phyloP scores from a whole-genome alignment of 2,888 invertebrate species.

The Sinhomidia bicolor region DNA sequence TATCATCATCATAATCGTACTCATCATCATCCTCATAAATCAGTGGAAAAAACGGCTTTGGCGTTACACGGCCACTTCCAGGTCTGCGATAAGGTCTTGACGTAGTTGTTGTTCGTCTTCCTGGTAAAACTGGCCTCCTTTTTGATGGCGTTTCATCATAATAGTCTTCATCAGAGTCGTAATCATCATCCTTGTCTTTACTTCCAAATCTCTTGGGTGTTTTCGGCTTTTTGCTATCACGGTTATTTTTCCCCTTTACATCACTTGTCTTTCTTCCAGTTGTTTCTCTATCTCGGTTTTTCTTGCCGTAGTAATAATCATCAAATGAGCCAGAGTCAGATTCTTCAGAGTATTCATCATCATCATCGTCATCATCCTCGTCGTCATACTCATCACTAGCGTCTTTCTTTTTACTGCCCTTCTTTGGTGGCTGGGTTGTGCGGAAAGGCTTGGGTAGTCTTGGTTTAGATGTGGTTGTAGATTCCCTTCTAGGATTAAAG shows the following conservation, averaged over 20 bases:
- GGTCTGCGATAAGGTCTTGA: slow-evolving; percentile 27
- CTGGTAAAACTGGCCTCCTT: slow-evolving; percentile 7
- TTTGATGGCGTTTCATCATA: slow-evolving; percentile 12
- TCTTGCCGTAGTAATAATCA: slow-evolving; percentile 11
- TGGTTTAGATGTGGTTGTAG: slow-evolving; percentile 53
- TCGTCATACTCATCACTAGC: slow-evolving; percentile 48
- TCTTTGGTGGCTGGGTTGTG: slow-evolving; percentile 24
- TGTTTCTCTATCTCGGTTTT: not conserved
- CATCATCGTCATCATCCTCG: slow-evolving; percentile 35
- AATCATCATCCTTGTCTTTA: slow-evolving; percentile 5
- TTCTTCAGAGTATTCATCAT: slow-evolving; percentile 36
- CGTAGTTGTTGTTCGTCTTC: not conserved
- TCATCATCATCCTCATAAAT: slow-evolving; percentile 57
- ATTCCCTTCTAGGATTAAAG: not conserved
- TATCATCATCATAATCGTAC: slow-evolving; percentile 52
- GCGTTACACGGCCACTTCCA: slow-evolving; percentile 39
- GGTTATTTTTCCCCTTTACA: not conserved
- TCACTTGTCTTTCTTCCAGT: not conserved
- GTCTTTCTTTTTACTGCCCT: not conserved
- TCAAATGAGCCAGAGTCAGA: slow-evolving; percentile 6
- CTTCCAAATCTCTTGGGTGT: slow-evolving; percentile 32
- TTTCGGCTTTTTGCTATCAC: slow-evolving; percentile 20
- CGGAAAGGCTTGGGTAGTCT: slow-evolving; percentile 64
- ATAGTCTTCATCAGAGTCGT: slow-evolving; percentile 49
- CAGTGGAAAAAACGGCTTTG: slow-evolving; percentile 65